Conservation (phyloP, 1,140 invertebrate species). For the Drosophila baimaii region DNA sequence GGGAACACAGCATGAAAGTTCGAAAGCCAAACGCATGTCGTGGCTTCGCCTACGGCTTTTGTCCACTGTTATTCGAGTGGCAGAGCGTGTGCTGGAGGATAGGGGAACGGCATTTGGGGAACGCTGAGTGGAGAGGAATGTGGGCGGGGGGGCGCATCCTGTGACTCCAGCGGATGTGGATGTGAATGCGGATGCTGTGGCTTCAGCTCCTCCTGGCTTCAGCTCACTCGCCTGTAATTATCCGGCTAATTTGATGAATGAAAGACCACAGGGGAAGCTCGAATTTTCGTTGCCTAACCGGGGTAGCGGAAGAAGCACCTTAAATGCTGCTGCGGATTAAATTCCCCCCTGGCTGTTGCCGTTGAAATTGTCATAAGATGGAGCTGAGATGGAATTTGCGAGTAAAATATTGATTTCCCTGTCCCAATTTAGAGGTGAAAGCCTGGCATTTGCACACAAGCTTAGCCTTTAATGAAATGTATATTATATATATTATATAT, state of each 20-base stretch:
- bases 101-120: slow-evolving; percentile 5
- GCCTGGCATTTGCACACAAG: not conserved
- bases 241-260: slow-evolving; percentile 38
- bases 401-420: not conserved
- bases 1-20: not conserved
- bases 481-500: too few relatives aligned
- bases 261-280: not conserved
- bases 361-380: not conserved
- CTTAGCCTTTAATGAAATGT: not conserved
- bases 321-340: not conserved
- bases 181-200: not conserved
- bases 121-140: slow-evolving; percentile 5
- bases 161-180: not conserved
- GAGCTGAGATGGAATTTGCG: not conserved
- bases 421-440: not conserved
- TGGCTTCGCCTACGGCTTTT: slow-evolving; percentile 21
- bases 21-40: slow-evolving; percentile 18
- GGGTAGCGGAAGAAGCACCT: not conserved
- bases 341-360: not conserved
- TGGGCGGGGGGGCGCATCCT: slow-evolving; percentile 7
- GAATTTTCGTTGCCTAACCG: not conserved
- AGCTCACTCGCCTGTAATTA: slow-evolving; percentile 28
- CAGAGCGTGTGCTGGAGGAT: not conserved
- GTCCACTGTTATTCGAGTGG: slow-evolving; percentile 15
- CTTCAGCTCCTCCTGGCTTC: slow-evolving; percentile 11